phyloP scores from a whole-genome alignment of 2,113 vertebrate species.

The Spermophilus dauricus region DNA sequence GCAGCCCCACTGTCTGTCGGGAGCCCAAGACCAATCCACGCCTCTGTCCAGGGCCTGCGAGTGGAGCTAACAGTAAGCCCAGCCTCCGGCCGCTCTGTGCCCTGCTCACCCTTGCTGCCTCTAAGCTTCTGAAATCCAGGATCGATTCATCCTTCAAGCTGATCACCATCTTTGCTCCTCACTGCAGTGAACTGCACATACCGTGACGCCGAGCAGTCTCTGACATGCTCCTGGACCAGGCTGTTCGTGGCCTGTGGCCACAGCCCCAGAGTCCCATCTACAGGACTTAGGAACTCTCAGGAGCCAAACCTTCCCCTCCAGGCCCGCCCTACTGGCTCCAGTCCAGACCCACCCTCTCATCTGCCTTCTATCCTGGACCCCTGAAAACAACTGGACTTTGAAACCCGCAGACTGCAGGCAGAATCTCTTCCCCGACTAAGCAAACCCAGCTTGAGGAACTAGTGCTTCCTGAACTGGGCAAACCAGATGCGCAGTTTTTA shows the following conservation, averaged over 20 bases:
- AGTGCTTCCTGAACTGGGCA: not conserved
- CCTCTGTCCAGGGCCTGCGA: not conserved
- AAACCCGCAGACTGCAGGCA: not conserved
- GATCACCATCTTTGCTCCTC: not conserved
- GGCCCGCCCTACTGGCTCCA: fast-evolving
- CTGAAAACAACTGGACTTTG: not conserved
- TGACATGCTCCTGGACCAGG: not conserved
- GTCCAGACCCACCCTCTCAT: too few relatives aligned
- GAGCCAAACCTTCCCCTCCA: not conserved
- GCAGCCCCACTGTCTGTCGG: not conserved
- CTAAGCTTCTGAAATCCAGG: not conserved
- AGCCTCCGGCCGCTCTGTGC: not conserved
- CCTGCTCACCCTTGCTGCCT: not conserved
- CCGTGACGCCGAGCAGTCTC: not conserved
- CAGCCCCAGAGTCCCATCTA: fast-evolving
- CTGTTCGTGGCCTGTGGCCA: not conserved
- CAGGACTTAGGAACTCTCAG: fast-evolving
- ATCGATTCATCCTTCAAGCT: not conserved
- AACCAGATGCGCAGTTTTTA: not conserved
- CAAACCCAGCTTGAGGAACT: not conserved
- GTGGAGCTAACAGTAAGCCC: not conserved
- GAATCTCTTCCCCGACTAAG: not conserved
- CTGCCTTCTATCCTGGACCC: not conserved
- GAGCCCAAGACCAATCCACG: not conserved
- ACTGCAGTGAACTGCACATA: too few relatives aligned